Evolutionary conservation across 2,888 invertebrate genomes (phyloP).

Genomic region (Homarus gammarus): DNA sequence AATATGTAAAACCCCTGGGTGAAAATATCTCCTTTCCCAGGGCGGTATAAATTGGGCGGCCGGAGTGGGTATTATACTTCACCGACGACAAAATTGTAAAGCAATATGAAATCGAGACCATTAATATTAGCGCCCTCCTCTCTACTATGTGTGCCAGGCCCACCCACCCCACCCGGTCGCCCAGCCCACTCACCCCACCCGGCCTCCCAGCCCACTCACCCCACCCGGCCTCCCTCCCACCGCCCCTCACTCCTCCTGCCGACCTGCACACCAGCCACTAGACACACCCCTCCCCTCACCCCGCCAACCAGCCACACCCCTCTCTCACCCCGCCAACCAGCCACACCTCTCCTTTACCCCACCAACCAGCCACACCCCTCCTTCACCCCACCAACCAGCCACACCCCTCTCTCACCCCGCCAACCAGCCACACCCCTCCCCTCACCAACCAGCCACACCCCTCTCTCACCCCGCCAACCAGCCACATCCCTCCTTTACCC

Average conservation of each 20-base stretch:
- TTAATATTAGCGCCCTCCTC: slow-evolving; percentile 39
- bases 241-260: too few species aligned
- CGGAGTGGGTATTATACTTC: slow-evolving; percentile 29
- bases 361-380: background rate
- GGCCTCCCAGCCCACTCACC: background rate
- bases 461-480: background rate
- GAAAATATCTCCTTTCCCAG: slow-evolving; percentile 15
- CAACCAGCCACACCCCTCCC: background rate
- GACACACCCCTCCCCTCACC: background rate
- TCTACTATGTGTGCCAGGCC: background rate
- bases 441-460: too few species aligned
- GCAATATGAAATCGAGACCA: slow-evolving; percentile 61
- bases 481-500: background rate
- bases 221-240: too few species aligned
- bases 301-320: background rate
- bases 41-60: slow-evolving; percentile 10
- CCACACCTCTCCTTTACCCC: background rate
- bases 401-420: background rate
- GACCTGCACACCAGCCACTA: too few species aligned
- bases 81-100: slow-evolving; percentile 54
- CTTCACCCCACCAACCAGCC: too few species aligned
- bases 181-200: background rate
- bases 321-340: background rate
- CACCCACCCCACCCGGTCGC: background rate
- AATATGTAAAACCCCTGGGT: background rate